Percentiles rank a stretch among this genome's conserved stretches.
These are phyloP conservation scores for Hoplostethus mediterraneus DNA, from an alignment of 2,797 vertebrate genomes.

Conservation along the genomic window DNA sequence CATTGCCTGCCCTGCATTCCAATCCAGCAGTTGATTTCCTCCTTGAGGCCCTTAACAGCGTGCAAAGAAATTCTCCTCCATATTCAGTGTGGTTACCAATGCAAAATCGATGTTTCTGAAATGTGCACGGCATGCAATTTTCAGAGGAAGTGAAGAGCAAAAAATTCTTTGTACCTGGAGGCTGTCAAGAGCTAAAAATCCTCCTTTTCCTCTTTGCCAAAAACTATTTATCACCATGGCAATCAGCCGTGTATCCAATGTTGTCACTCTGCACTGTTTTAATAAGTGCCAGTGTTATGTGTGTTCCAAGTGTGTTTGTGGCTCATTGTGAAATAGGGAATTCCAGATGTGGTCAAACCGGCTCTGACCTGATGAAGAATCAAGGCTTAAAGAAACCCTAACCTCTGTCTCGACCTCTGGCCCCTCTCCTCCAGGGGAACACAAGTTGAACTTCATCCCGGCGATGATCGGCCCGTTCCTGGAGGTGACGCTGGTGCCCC, in stretches of 20 bases:
- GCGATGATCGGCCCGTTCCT: slow-evolving; percentile 97
- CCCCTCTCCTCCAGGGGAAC: slow-evolving; percentile 87
- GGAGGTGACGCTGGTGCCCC: slow-evolving; percentile 97
- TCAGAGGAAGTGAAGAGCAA: slow-evolving; percentile 8
- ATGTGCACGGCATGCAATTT: neutral
- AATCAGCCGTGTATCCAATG: slow-evolving; percentile 21
- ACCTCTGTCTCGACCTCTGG: slow-evolving; percentile 20
- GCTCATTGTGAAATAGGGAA: slow-evolving; percentile 10
- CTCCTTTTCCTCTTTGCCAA: neutral
- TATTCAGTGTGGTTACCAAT: no score
- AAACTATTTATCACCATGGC: slow-evolving; percentile 38
- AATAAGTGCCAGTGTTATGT: slow-evolving; percentile 2
- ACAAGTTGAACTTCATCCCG: slow-evolving; percentile 98
- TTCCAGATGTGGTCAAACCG: slow-evolving; percentile 15
- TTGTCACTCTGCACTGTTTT: slow-evolving; percentile 1
- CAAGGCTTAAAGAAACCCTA: neutral
- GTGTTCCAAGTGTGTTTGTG: slow-evolving; percentile 8
- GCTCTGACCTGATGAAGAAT: slow-evolving; percentile 24
- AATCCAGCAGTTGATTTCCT: no score
- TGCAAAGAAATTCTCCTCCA: no score
- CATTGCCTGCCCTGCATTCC: no score
- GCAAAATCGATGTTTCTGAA: neutral
- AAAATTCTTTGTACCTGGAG: slow-evolving; percentile 12
- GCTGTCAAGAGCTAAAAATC: slow-evolving; percentile 11
- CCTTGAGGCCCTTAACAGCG: no score